A percentile compares a stretch with the other conserved stretches of the same genome.
These are phyloP conservation scores for Ceratina japonica DNA, from an alignment of 1,140 invertebrate genomes.

Conservation along the genomic window DNA sequence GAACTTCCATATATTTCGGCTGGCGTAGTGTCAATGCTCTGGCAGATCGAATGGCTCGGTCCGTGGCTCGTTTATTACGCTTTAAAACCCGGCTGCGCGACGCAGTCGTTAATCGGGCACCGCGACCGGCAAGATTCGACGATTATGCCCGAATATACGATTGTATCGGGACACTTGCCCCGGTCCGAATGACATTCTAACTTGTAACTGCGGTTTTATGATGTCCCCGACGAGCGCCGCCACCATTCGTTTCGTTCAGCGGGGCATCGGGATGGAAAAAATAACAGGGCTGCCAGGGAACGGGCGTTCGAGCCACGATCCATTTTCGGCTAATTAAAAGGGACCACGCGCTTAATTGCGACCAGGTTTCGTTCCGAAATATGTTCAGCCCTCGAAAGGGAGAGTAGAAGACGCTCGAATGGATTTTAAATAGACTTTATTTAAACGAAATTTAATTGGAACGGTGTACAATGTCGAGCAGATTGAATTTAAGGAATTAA, in stretches of 20 bases:
- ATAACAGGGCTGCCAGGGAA: neutral
- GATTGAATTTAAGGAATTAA: neutral
- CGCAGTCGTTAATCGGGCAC: constrained; percentile 42
- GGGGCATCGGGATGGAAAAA: neutral
- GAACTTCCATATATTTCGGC: constrained; percentile 29
- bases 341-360: constrained; percentile 1
- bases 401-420: neutral
- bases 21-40: constrained; percentile 35
- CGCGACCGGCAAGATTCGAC: constrained; percentile 35
- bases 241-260: constrained; percentile 2
- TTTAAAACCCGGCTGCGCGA: constrained; percentile 27
- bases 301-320: neutral
- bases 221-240: constrained; percentile 23
- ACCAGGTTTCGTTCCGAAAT: neutral
- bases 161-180: constrained; percentile 47
- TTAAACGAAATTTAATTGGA: neutral
- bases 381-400: neutral
- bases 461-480: neutral
- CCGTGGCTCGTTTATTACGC: constrained; percentile 45
- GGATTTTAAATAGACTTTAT: neutral
- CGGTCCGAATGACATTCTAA: constrained; percentile 40
- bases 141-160: constrained; percentile 40
- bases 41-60: constrained; percentile 31
- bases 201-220: constrained; percentile 50
- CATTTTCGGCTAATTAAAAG: constrained; percentile 30